Evolutionary conservation across 1,140 invertebrate genomes (phyloP), one percentile per base, ranked within the genome.

Genomic region (Centruroides sculpturatus): DNA sequence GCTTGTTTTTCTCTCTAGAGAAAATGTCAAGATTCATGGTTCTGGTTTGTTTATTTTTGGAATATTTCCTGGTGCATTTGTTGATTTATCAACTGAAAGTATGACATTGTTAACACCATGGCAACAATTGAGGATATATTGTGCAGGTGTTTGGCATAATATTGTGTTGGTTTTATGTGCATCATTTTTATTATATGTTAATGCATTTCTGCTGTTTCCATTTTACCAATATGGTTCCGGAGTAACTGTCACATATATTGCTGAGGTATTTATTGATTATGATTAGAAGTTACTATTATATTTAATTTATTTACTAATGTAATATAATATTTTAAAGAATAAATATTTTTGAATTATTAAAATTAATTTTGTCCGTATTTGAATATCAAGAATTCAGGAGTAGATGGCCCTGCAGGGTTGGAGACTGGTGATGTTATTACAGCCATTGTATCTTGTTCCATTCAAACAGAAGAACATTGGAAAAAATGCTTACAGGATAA

Each of bases 81-180:
- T 87, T 3, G 79, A 84, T 61, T 74, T 91, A 50, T 83, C 82
- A 62, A 79, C 79, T 56, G 85, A 89, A 59, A 85, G 87, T 68
- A 69, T 89, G 4, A 78, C 79, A 56, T 74, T 80, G 47, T 74
- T 93, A 23, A 79, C 83, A 62, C 75, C 83, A 56, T 78, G 82
- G 65, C 83, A 85, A 71, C 85, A 86, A 71, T 76, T 97, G 50
- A 79, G 84, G 68, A 85, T 98, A 50, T 83, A 86, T 66, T 93
- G 90, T 75, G 94, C 91, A 46, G 95, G 95, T 52, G 83, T 98
- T 46, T 98, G 94, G 93, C 92, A 98, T 70, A 98, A 98, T 74
- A 75, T 95, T 61, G 78, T 93, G 13, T 78, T 95, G 59, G 83
- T 87, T 55, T 69, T 84, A 35, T 47, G 87, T 56, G 86, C 86